Evolutionary conservation across 2,113 vertebrate genomes (phyloP), one percentile per base, ranked within the genome.

Genomic region (Crocuta crocuta): DNA sequence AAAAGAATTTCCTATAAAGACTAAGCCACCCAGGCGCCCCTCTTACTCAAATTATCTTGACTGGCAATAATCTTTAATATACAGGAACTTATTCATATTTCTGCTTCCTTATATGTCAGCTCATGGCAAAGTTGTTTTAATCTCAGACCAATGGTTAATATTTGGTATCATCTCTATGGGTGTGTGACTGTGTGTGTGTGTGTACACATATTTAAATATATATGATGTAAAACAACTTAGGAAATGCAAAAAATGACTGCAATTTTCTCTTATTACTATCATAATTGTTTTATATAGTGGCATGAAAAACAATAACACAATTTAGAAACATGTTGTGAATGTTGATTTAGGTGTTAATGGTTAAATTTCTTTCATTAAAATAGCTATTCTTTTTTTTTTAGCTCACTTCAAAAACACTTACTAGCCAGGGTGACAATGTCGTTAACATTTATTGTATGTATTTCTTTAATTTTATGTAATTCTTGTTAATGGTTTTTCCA

Each of bases 261-360:
- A 53, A 81, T 91, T 96, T 97, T 63, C 12, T 82, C 26, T 94
- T 63, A 71, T 92, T 43, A 78, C 6, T 92, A 24, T 45, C 19
- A 68, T 94, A 82, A 61, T 63, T 71, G 2, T 71, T 95, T 26
- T 23, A 43, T 74, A 8, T 74, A 8, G 5, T 68, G 10, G 24
- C 61, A 96, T 90, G 35, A 58, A 86, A 58, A 96, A 71, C 43
- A 61, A 68, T n/a, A 65, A 97, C 4, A 4, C 7, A 79, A 94
- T 92, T 33, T 80, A 31, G n/a, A 33, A 93, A 26, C 66, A 21
- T 16, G 21, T 80, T 63, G 3, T 71, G 33, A 80, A 66, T 85
- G 10, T 31, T 93, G 23, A 76, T 33, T 2, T 16, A 87, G 17
- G 17, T 70, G 10, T 88, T 80, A 87, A 53, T 65, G 12, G 83